These are phyloP conservation scores for Lutraria lutraria DNA, from an alignment of 2,888 invertebrate genomes.

Conservation along the genomic window DNA sequence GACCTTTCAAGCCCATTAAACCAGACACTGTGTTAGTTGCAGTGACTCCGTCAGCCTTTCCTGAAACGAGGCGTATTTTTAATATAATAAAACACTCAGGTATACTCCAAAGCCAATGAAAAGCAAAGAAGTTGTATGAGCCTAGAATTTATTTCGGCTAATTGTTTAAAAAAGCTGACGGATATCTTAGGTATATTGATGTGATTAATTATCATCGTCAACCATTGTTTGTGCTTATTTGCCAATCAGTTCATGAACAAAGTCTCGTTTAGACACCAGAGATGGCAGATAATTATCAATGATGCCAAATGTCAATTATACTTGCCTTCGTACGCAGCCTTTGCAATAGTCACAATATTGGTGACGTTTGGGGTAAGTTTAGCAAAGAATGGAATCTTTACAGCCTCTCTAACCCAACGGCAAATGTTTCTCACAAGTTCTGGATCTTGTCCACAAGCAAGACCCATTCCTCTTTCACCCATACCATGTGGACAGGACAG, in stretches of 20 bases:
- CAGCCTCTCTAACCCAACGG: slow-evolving; percentile 94
- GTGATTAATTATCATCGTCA: no score
- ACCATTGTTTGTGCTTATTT: no score
- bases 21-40: slow-evolving; percentile 99
- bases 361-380: slow-evolving; percentile 99
- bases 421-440: slow-evolving; percentile 95
- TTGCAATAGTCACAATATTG: slow-evolving; percentile 95
- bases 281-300: neutral
- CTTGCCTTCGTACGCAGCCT: slow-evolving; percentile 94
- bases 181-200: no score
- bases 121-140: no score
- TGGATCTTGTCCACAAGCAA: slow-evolving; percentile 98
- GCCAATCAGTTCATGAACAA: no score
- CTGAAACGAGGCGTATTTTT: slow-evolving; percentile 87
- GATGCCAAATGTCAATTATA: neutral
- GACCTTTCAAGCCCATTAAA: slow-evolving; percentile 94
- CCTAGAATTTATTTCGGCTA: no score
- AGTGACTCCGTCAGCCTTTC: slow-evolving; percentile 97
- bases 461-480: slow-evolving; percentile 99
- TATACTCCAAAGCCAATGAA: no score
- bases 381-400: slow-evolving; percentile 98
- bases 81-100: no score
- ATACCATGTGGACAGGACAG: slow-evolving; percentile 99
- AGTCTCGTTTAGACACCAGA: no score
- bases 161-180: no score